Evolutionary conservation across 2,113 vertebrate species (phyloP), one percentile per base, ranked within the genome.

Genomic region (Atherinomorus stipes): DNA sequence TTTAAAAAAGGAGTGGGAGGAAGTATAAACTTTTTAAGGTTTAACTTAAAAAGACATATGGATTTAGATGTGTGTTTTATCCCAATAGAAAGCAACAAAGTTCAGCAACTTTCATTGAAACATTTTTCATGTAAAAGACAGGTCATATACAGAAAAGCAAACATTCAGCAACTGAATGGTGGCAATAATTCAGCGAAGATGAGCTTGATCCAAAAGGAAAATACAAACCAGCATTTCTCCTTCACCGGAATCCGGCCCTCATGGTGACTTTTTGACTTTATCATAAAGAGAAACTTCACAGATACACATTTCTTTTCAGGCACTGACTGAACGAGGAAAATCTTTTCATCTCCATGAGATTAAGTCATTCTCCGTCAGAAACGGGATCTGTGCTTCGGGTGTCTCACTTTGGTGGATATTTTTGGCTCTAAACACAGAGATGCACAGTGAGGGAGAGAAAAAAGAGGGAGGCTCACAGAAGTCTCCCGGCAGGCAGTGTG

Each of bases 401-500:
- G 31, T 34, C 31, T 82, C 63, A 75, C 16, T 57, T 62, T 60
- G 56, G 53, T 61, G 54, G 76, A 73, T 78, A 87, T 86, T 81
- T 89, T 78, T 83, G 76, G 74, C 74, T 79, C 64, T 37, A 28
- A 64, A 31, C 49, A 56, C 28, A 68, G 64, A 69, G 60, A 77
- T 21, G 50, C 65, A 75, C 59, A 44, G 62, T 66, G 64, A 26
- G 47, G 50, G 58, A 60, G 28, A 40, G 53, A 58, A 47, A 62
- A 53, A 66, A 67, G 70, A 84, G 77, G 58, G 80, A 70, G 49
- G 22, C 83, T 78, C 81, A 64, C 69, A 81, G 64, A 75, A 47
- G 60, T 79, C 76, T 58, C 64, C 76, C 63, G 37, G 65, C 71
- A 59, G 70, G 80, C 78, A 74, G 83, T 80, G 85, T 86, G 89